Evolutionary conservation across 2,888 invertebrate species (phyloP), one percentile per base, ranked within the genome.

Genomic region (Eurytoma adleriae): DNA sequence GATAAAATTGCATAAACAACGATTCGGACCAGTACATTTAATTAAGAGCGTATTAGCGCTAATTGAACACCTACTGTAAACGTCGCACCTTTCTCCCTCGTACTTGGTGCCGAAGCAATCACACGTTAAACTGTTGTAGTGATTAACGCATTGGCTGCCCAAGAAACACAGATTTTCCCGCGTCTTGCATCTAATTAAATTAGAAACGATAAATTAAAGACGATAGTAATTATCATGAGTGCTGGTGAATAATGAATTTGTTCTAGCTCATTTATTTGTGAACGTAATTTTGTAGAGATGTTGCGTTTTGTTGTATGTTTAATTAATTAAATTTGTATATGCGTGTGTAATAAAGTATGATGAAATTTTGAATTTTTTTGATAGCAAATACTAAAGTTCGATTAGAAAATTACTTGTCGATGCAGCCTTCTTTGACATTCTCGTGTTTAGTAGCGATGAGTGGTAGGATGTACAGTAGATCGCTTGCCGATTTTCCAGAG

Each of bases 61-160:
- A n/a, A 80, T 78, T 70, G 69, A 40, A 70, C 86, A 93, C 95
- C 94, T 92, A 98, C 98, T 97, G 90, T 96, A 96, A 86, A 96
- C 95, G 91, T 97, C 96, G 91, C 98, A 98, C 84, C 95, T 95
- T 86, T 96, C 96, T 84, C 98, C 98, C 91, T 98, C 98, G 90
- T 97, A 97, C 86, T 94, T 93, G 1, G 97, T 97, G 27, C 97
- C 97, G 88, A 97, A 98, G 90, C 98, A 98, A 89, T 98, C 97
- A 89, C 98, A 98, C 20, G 96, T 95, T 81, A 96, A 94, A 79
- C 95, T 95, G 86, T 96, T 96, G 91, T 98, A 98, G 88, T 97
- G 96, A 91, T 98, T 98, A 82, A 98, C 95, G 90, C 98, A 98
- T 82, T 94, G 94, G 50, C 96, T 97, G 57, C 96, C 96, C 88